Percentiles rank a stretch among this genome's conserved stretches.
Conservation (phyloP, 2,888 invertebrate genomes). For the Polietes domitor region DNA sequence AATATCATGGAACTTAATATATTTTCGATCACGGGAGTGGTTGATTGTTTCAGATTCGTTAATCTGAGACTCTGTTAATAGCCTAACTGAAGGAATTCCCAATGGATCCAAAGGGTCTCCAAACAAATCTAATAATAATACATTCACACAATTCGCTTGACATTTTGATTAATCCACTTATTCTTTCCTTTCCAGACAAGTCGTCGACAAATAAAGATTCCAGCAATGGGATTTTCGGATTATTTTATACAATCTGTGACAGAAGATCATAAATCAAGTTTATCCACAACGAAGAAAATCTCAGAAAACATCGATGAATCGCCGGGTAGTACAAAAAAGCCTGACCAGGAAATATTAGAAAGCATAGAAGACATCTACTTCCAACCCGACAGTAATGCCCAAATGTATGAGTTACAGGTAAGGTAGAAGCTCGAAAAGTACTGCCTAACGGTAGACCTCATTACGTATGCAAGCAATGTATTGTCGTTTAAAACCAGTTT, state of each 20-base stretch:
- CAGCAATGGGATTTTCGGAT: constrained; percentile 81
- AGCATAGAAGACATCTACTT: constrained; percentile 79
- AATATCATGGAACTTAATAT: too few species aligned
- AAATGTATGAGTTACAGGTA: constrained; percentile 78
- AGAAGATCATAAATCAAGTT: constrained; percentile 69
- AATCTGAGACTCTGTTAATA: too few species aligned
- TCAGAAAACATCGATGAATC: constrained; percentile 55
- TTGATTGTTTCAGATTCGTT: too few species aligned
- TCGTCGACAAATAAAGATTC: constrained; percentile 80
- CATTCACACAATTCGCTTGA: too few species aligned
- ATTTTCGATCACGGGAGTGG: too few species aligned
- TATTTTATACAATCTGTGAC: constrained; percentile 80
- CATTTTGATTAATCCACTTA: too few species aligned
- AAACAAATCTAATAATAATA: not conserved
- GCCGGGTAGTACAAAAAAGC: constrained; percentile 73
- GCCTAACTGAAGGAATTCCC: too few species aligned
- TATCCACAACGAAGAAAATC: constrained; percentile 38
- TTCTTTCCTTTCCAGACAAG: constrained; percentile 72
- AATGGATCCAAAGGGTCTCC: too few species aligned
- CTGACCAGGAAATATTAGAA: constrained; percentile 80
- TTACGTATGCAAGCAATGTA: constrained; percentile 27
- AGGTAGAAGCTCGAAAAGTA: constrained; percentile 51
- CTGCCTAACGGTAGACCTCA: constrained; percentile 8
- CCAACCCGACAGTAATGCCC: constrained; percentile 76
- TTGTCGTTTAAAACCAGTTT: constrained; percentile 58